phyloP scores from a whole-genome alignment of 1,140 invertebrate species.

The Dendroctonus valens region DNA sequence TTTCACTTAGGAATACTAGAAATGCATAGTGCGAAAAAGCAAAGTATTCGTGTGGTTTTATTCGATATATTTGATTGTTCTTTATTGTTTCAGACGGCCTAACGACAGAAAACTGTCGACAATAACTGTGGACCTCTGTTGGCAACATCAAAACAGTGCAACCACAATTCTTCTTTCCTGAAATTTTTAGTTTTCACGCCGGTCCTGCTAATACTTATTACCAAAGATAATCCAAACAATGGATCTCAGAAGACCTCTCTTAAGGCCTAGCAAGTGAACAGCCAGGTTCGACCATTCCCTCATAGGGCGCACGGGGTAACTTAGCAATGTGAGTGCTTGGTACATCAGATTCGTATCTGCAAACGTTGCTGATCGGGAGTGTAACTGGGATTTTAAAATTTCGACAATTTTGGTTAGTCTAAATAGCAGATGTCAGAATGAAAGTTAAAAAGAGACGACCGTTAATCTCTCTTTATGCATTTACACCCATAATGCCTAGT shows the following conservation, averaged over 20 bases:
- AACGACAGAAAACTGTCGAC: slow-evolving; percentile 40
- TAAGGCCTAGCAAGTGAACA: slow-evolving; percentile 16
- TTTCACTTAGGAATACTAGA: no score
- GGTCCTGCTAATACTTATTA: slow-evolving; percentile 4
- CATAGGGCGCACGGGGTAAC: slow-evolving; percentile 16
- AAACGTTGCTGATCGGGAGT: slow-evolving; percentile 16
- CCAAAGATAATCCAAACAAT: slow-evolving; percentile 16
- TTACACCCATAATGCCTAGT: slow-evolving; percentile 2
- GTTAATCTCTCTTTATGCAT: not conserved
- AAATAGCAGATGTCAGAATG: slow-evolving; percentile 27
- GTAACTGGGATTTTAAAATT: slow-evolving; percentile 2
- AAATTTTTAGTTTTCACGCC: not conserved
- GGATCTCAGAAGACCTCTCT: slow-evolving; percentile 18
- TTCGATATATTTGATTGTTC: not conserved
- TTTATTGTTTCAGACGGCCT: slow-evolving; percentile 35
- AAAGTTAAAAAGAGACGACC: slow-evolving; percentile 10
- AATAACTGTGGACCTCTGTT: slow-evolving; percentile 38
- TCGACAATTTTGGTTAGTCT: slow-evolving; percentile 13
- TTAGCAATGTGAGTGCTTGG: slow-evolving; percentile 26
- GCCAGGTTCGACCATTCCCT: slow-evolving; percentile 34
- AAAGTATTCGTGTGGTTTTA: not conserved
- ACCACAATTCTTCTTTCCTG: no score
- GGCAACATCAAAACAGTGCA: slow-evolving; percentile 1
- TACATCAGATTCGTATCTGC: slow-evolving; percentile 22
- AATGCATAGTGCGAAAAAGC: no score